phyloP scores from a whole-genome alignment of 2,888 invertebrate species.

The Tipula lateralis region DNA sequence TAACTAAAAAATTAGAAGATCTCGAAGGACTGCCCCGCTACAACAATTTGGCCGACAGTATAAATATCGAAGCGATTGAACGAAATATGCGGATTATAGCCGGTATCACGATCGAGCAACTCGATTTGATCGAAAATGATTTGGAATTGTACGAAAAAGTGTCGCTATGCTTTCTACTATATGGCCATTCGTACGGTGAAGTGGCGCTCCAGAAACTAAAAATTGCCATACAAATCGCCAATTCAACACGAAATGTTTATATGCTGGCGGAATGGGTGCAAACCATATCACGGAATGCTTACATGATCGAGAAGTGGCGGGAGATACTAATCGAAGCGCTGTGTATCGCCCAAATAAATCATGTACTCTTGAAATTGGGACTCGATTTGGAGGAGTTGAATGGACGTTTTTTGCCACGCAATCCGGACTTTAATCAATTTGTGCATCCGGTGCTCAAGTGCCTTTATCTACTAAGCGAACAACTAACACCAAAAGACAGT shows the following conservation, averaged over 20 bases:
- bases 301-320: conserved; percentile 41
- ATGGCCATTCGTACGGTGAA: conserved; percentile 5
- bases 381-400: conserved; percentile 35
- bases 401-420: conserved; percentile 36
- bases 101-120: conserved; percentile 35
- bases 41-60: not conserved
- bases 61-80: not conserved
- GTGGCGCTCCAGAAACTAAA: not conserved
- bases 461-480: conserved; percentile 44
- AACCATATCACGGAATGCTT: not conserved
- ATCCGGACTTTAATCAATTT: conserved; percentile 36
- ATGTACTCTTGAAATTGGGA: conserved; percentile 41
- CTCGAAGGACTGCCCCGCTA: not conserved
- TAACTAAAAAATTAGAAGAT: not conserved
- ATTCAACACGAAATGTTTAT: not conserved
- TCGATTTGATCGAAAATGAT: conserved; percentile 42
- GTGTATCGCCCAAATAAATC: conserved; percentile 47
- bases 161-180: conserved; percentile 34
- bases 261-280: conserved; percentile 35
- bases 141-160: conserved; percentile 46
- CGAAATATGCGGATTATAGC: not conserved
- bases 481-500: not conserved
- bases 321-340: conserved; percentile 49
- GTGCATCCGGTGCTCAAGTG: conserved; percentile 43
- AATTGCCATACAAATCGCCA: not conserved